These are phyloP conservation scores for Neuroscelio doddi DNA, from an alignment of 2,888 invertebrate genomes.

Conservation along the genomic window DNA sequence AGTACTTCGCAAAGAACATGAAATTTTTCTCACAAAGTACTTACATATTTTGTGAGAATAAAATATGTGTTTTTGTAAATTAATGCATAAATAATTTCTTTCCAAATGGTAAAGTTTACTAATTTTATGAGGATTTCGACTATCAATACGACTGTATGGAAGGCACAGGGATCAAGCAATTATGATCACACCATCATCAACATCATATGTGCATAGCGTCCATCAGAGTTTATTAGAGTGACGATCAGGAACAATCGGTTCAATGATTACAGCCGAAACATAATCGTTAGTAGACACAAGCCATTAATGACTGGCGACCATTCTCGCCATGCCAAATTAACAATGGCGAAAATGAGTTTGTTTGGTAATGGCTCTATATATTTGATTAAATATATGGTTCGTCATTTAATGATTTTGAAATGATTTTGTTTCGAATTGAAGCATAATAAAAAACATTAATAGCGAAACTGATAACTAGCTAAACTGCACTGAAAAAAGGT, in stretches of 20 bases:
- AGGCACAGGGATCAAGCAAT: slow-evolving; percentile 55
- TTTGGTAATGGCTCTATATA: slow-evolving; percentile 23
- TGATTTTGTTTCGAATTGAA: no score
- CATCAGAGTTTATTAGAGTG: slow-evolving; percentile 69
- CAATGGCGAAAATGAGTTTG: slow-evolving; percentile 43
- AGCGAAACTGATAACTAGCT: no score
- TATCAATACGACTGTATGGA: slow-evolving; percentile 24
- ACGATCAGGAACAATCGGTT: slow-evolving; percentile 68
- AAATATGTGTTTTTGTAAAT: no score
- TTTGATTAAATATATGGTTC: neutral
- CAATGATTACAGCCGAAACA: slow-evolving; percentile 71
- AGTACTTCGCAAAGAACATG: neutral
- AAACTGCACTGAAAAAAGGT: no score
- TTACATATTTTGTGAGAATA: no score
- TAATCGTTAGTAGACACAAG: slow-evolving; percentile 70
- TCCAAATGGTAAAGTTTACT: slow-evolving; percentile 35
- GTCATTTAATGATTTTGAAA: no score
- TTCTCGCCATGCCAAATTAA: slow-evolving; percentile 67
- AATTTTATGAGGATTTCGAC: slow-evolving; percentile 37
- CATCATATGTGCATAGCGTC: slow-evolving; percentile 53
- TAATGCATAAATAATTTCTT: slow-evolving; percentile 3
- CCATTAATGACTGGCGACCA: slow-evolving; percentile 69
- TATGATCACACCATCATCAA: slow-evolving; percentile 60
- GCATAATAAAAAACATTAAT: no score
- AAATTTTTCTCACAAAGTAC: no score